A percentile compares a stretch with the other conserved stretches of the same genome.
Evolutionary conservation across 2,888 invertebrate genomes (phyloP).

Genomic region (Tenthredo mesomela): DNA sequence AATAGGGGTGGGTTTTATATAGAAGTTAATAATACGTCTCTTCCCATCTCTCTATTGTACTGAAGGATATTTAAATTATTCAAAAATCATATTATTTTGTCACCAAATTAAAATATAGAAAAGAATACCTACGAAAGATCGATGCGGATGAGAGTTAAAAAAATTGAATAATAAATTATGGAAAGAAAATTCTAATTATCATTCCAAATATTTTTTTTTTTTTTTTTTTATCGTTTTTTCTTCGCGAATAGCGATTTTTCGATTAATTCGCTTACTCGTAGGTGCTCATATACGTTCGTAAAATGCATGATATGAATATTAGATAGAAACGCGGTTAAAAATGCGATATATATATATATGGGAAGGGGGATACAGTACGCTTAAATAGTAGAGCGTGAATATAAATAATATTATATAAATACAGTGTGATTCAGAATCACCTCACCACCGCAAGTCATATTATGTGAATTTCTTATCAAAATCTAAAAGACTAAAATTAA

Average conservation of each 20-base stretch:
- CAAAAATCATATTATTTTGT: background rate
- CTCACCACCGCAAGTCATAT: no score
- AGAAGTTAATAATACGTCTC: background rate
- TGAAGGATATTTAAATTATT: background rate
- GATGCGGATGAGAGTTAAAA: no score
- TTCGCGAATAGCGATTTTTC: background rate
- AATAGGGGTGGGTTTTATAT: background rate
- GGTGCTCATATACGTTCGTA: background rate
- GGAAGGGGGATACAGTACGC: constrained; percentile 61
- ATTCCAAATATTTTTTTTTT: no score
- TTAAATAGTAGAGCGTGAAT: constrained; percentile 57
- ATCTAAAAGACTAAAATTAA: no score
- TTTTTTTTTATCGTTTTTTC: background rate
- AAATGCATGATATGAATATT: constrained; percentile 17
- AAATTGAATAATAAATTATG: no score
- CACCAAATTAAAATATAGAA: background rate
- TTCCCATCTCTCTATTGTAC: background rate
- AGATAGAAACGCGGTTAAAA: constrained; percentile 21
- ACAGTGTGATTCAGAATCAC: background rate
- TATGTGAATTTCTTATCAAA: no score
- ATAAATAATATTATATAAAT: background rate
- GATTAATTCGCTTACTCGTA: background rate
- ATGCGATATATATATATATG: background rate
- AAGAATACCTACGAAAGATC: background rate
- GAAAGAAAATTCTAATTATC: no score